phyloP scores from a whole-genome alignment of 2,113 vertebrate species.

The Lepisosteus oculatus region DNA sequence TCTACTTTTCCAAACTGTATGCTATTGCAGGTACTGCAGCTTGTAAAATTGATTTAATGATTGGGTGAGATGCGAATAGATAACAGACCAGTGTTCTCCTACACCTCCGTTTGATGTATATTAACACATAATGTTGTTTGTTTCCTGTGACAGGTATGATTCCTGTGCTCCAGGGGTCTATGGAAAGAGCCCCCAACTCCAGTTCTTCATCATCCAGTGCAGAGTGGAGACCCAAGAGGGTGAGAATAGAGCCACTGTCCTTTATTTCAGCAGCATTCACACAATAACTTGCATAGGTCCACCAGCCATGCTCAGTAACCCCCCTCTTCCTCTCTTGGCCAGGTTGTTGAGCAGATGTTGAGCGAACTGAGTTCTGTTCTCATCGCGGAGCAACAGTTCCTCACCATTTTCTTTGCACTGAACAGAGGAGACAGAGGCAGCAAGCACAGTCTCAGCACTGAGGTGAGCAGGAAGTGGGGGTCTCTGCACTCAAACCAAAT shows the following conservation, averaged over 20 bases:
- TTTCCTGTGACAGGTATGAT: background rate
- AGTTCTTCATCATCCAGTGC: background rate
- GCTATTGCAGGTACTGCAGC: no score
- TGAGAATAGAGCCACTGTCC: background rate
- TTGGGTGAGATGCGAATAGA: background rate
- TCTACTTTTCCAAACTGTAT: no score
- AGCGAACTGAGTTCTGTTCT: slow-evolving; percentile 36
- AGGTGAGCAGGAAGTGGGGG: slow-evolving; percentile 2
- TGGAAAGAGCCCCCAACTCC: background rate
- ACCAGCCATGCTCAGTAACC: background rate
- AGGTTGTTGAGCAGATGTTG: slow-evolving; percentile 45
- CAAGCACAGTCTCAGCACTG: background rate
- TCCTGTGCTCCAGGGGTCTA: background rate
- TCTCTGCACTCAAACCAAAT: no score
- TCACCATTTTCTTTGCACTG: slow-evolving; percentile 43
- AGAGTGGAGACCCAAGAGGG: slow-evolving; percentile 6
- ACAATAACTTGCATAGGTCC: no score
- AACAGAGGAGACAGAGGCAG: background rate
- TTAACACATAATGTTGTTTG: background rate
- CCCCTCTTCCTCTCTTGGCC: background rate
- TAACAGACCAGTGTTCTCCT: background rate
- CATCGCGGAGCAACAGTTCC: slow-evolving; percentile 33
- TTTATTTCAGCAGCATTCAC: background rate
- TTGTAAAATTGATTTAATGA: background rate
- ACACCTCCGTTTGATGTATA: background rate